Evolutionary conservation across 2,797 vertebrate species (phyloP).

Genomic region (Micromesistius poutassou): DNA sequence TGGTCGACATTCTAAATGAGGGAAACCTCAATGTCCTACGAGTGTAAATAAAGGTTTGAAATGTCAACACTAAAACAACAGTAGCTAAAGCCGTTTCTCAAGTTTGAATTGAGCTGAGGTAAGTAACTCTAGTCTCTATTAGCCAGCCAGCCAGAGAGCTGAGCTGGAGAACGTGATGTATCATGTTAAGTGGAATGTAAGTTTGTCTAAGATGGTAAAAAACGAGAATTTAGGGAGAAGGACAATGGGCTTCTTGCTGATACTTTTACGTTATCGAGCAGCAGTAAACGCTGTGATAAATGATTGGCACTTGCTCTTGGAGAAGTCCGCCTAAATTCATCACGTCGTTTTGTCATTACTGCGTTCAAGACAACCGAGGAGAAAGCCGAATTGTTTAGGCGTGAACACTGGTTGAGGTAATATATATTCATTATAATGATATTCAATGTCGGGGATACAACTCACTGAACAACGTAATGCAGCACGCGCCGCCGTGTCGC

Average conservation of each 20-base stretch:
- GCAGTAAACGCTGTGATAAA: not conserved
- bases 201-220: not conserved
- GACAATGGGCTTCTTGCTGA: not conserved
- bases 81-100: not conserved
- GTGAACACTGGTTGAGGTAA: not conserved
- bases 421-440: not conserved
- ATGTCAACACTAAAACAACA: not conserved
- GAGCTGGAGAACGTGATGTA: not conserved
- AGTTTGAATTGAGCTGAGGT: not conserved
- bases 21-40: no score
- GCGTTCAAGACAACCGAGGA: not conserved
- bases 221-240: not conserved
- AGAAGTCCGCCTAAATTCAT: no score
- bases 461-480: not conserved
- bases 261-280: not conserved
- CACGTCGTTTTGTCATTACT: not conserved
- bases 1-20: no score
- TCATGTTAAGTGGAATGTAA: not conserved
- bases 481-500: not conserved
- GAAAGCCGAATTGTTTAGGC: not conserved
- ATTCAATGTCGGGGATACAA: not conserved
- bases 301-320: no score
- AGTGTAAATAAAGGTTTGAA: no score
- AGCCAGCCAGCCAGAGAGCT: not conserved
- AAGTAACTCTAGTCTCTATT: not conserved